These are phyloP conservation scores for Clitarchus hookeri DNA, from an alignment of 2,888 invertebrate species.

Conservation along the genomic window DNA sequence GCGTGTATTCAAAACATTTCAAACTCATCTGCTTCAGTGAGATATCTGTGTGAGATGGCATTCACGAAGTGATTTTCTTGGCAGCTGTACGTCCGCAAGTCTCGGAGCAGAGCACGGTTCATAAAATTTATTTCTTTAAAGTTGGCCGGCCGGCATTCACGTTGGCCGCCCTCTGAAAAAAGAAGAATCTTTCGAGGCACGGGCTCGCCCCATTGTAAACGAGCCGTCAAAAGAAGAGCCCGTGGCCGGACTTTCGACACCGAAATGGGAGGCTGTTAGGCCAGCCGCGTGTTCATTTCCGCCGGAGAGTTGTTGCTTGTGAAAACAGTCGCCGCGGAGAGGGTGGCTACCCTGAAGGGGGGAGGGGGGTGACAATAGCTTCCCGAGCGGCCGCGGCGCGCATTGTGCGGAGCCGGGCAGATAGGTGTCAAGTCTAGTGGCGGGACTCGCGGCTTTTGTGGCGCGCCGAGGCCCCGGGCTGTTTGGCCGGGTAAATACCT, in stretches of 20 bases:
- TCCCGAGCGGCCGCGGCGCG: neutral
- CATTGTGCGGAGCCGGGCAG: neutral
- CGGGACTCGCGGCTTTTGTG: neutral
- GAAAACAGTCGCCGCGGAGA: neutral
- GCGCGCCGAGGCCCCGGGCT: neutral
- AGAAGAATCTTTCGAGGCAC: neutral
- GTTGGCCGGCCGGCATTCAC: neutral
- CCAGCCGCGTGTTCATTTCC: neutral
- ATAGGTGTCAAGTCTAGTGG: neutral
- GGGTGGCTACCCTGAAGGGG: too few relatives aligned
- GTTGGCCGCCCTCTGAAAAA: too few relatives aligned
- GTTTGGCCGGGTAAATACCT: too few relatives aligned
- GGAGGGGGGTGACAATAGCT: neutral
- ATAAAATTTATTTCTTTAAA: neutral
- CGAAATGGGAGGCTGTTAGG: conserved; percentile 2
- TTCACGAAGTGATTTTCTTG: neutral
- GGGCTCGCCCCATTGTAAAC: neutral
- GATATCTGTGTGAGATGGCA: neutral
- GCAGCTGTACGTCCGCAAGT: neutral
- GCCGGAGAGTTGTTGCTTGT: neutral
- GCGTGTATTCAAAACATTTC: neutral
- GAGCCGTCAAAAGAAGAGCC: neutral
- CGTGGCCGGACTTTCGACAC: neutral
- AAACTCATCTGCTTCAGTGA: neutral
- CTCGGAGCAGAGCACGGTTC: neutral